Evolutionary conservation across 1,140 invertebrate species (phyloP).

Genomic region (Apis dorsata): DNA sequence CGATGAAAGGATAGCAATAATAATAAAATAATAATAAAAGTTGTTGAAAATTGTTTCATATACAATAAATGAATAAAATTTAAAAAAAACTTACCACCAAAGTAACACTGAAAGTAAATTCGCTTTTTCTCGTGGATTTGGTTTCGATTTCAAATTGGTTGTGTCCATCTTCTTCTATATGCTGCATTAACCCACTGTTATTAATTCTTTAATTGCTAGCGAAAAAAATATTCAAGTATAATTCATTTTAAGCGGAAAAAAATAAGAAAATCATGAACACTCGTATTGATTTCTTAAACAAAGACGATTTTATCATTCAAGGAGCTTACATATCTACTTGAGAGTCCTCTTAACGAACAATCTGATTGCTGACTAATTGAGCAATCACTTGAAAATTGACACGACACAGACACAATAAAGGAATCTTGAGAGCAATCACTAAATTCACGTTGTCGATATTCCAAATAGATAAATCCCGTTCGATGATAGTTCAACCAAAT

Average conservation of each 20-base stretch:
- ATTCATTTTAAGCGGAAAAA: neutral
- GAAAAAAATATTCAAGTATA: neutral
- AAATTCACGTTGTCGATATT: neutral
- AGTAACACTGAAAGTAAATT: conserved; percentile 65
- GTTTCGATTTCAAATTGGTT: conserved; percentile 53
- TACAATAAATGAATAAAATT: conserved; percentile 37
- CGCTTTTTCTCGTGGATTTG: conserved; percentile 70
- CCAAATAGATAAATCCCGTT: neutral
- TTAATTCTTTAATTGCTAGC: neutral
- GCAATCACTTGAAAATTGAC: neutral
- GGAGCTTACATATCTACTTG: neutral
- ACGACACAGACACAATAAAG: neutral
- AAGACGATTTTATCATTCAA: neutral
- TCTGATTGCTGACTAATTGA: neutral
- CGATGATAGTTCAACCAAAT: too few relatives aligned
- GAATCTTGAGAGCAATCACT: neutral
- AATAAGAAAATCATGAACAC: neutral
- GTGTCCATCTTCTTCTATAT: conserved; percentile 62
- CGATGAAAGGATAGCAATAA: too few relatives aligned
- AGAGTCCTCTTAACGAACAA: neutral
- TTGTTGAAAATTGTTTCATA: neutral
- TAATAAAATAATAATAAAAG: too few relatives aligned
- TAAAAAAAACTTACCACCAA: conserved; percentile 68
- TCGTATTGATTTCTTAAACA: too few relatives aligned
- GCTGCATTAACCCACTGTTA: conserved; percentile 39